Evolutionary conservation across 2,797 vertebrate species (phyloP).

Genomic region (Syngnathus acus): DNA sequence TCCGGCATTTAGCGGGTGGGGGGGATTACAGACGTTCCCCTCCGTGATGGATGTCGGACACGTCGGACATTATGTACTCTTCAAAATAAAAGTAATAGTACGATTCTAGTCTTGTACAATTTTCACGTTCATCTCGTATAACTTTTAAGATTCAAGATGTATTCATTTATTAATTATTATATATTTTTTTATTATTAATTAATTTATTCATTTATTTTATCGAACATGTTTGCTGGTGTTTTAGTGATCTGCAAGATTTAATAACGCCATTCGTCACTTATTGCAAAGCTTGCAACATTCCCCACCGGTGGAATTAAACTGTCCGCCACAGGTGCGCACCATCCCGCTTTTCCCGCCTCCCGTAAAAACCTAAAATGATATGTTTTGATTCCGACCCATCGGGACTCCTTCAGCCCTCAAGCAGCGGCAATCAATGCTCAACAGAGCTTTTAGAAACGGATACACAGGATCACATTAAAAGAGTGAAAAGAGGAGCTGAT

Average conservation of each 20-base stretch:
- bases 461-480: constrained; percentile 35
- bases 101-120: constrained; percentile 9
- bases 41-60: constrained; percentile 42
- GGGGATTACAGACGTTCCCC: constrained; percentile 32
- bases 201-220: too few relatives aligned
- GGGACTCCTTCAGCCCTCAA: constrained; percentile 18
- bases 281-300: background rate
- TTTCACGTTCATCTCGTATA: too few relatives aligned
- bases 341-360: background rate
- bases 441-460: constrained; percentile 28
- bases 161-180: background rate
- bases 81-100: constrained; percentile 21
- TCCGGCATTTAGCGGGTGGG: constrained; percentile 36
- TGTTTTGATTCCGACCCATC: constrained; percentile 13
- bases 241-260: background rate
- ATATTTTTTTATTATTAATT: too few relatives aligned
- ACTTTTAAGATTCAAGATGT: too few relatives aligned
- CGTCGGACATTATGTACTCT: constrained; percentile 24
- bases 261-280: background rate
- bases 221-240: too few relatives aligned
- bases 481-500: constrained; percentile 22
- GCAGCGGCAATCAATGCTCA: constrained; percentile 31
- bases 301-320: background rate
- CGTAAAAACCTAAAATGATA: background rate
- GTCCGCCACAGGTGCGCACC: background rate